Conservation (phyloP, 2,888 invertebrate genomes). For the Himalopsyche anomala region DNA sequence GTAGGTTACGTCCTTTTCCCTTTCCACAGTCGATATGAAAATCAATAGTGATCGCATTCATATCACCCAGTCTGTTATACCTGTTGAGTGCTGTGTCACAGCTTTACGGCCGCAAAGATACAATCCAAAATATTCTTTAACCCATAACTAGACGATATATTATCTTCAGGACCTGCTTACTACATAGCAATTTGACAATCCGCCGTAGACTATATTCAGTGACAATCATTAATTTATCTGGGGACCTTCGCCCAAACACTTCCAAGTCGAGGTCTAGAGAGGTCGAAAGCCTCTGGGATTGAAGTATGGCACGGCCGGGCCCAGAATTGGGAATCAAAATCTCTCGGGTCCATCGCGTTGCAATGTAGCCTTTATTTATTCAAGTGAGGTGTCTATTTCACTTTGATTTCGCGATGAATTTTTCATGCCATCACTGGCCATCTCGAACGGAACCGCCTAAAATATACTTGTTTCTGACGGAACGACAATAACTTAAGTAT, state of each 20-base stretch:
- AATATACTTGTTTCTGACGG: neutral
- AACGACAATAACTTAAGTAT: too few species aligned
- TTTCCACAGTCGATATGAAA: too few species aligned
- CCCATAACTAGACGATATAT: too few species aligned
- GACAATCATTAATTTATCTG: neutral
- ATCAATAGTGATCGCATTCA: too few species aligned
- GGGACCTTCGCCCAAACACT: slow-evolving; percentile 35
- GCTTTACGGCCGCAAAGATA: too few species aligned
- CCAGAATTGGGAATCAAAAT: slow-evolving; percentile 24
- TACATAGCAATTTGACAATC: too few species aligned
- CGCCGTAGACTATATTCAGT: too few species aligned
- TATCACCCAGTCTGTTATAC: too few species aligned
- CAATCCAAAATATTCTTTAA: too few species aligned
- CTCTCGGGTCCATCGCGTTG: slow-evolving; percentile 21
- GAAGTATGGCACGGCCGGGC: neutral
- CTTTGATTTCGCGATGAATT: slow-evolving; percentile 30
- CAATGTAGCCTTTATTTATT: slow-evolving; percentile 49
- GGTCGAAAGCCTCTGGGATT: neutral
- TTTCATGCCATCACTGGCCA: neutral
- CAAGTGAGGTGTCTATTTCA: slow-evolving; percentile 31
- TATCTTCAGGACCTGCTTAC: too few species aligned
- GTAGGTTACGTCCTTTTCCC: too few species aligned
- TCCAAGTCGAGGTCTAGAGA: slow-evolving; percentile 34
- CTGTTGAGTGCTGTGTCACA: too few species aligned
- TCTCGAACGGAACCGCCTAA: neutral